Evolutionary conservation across 2,797 vertebrate genomes (phyloP).

Genomic region (Lepus townsendii): DNA sequence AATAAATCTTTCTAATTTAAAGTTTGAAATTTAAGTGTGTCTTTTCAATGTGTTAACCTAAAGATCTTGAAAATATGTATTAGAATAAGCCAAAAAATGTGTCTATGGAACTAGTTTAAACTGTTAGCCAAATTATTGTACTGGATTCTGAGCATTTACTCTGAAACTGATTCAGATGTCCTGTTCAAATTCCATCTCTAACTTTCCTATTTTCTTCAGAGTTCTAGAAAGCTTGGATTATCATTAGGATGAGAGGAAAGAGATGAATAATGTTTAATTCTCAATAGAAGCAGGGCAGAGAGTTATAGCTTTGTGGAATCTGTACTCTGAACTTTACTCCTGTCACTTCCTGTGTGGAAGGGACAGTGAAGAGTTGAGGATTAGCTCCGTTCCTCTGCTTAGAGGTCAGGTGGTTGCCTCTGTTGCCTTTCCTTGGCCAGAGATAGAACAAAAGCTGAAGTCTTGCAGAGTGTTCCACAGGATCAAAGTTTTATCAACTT

Average conservation of each 20-base stretch:
- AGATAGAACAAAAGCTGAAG: slow-evolving; percentile 6
- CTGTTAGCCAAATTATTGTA: neutral
- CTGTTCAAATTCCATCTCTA: neutral
- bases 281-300: neutral
- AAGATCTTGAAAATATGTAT: slow-evolving; percentile 17
- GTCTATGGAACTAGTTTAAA: slow-evolving; percentile 35
- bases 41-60: slow-evolving; percentile 23
- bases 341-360: slow-evolving; percentile 43
- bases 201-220: neutral
- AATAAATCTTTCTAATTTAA: slow-evolving; percentile 52
- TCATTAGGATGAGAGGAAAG: neutral
- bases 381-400: slow-evolving; percentile 45
- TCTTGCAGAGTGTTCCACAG: neutral
- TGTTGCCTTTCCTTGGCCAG: neutral
- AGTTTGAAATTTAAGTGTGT: slow-evolving; percentile 55
- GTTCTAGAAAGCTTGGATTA: neutral
- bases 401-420: slow-evolving; percentile 7
- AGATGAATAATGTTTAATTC: neutral
- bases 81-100: neutral
- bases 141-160: slow-evolving; percentile 35
- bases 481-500: neutral
- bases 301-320: neutral
- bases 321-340: neutral
- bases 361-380: neutral
- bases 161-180: neutral